These are phyloP conservation scores for Epizoanthus stellaris DNA, from an alignment of 92 coral and sea anemone genomes.

Conservation along the genomic window DNA sequence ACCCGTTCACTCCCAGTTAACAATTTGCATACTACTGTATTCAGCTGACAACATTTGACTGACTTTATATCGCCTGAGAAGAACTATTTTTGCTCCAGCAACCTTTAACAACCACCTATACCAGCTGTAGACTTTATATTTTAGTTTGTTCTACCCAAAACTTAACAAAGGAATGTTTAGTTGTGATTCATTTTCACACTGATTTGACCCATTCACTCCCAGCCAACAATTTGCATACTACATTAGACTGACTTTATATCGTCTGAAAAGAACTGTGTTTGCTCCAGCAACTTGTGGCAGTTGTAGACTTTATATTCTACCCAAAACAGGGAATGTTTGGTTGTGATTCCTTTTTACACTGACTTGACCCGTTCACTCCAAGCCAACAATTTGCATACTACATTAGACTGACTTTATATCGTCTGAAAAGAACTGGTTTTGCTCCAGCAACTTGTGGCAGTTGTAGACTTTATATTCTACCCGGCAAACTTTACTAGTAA, in stretches of 20 bases:
- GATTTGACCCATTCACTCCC: neutral
- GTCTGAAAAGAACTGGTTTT: neutral
- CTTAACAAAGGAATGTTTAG: neutral
- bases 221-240: too few relatives aligned
- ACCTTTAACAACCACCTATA: too few relatives aligned
- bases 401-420: slow-evolving; percentile 47
- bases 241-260: slow-evolving; percentile 47
- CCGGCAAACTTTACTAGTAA: too few relatives aligned
- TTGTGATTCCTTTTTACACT: neutral
- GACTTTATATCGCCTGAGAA: neutral
- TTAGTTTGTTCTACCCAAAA: neutral
- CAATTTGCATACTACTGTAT: neutral
- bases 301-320: neutral
- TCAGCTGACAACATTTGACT: neutral
- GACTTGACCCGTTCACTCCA: neutral
- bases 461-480: neutral
- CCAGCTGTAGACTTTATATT: neutral
- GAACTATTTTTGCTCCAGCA: neutral
- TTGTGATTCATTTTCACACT: neutral
- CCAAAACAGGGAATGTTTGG: neutral
- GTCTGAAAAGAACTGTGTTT: neutral
- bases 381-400: too few relatives aligned
- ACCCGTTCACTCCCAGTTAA: neutral
- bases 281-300: neutral
- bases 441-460: neutral